A percentile compares a stretch with the other conserved stretches of the same genome.
Conservation (phyloP, 2,797 vertebrate species). For the Adelosebastes latens region DNA sequence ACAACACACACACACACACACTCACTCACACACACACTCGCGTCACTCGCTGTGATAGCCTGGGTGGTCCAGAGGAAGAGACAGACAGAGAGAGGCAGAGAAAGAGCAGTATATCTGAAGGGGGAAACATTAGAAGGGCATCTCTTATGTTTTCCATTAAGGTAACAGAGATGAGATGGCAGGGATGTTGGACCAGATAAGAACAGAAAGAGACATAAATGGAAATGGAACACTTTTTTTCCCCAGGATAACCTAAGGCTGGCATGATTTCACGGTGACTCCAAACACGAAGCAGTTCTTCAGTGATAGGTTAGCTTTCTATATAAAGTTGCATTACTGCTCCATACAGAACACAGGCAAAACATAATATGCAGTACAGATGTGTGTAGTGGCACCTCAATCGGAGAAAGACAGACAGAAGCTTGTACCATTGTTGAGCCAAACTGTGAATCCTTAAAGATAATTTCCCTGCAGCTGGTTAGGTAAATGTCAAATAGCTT, state of each 20-base stretch:
- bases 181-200: conserved; percentile 69
- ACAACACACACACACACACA: conserved; percentile 29
- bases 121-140: conserved; percentile 68
- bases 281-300: conserved; percentile 23
- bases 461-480: conserved; percentile 57
- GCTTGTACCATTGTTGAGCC: conserved; percentile 13
- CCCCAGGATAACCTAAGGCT: conserved; percentile 45
- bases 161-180: conserved; percentile 67
- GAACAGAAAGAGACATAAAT: conserved; percentile 68
- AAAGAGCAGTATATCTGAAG: conserved; percentile 59
- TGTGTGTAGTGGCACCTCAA: conserved; percentile 2
- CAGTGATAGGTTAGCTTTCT: conserved; percentile 10
- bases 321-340: conserved; percentile 13
- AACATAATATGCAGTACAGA: not conserved
- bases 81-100: conserved; percentile 30
- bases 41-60: conserved; percentile 49
- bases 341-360: not conserved
- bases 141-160: conserved; percentile 76
- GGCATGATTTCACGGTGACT: conserved; percentile 55
- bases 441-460: conserved; percentile 47
- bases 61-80: conserved; percentile 63
- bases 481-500: conserved; percentile 71
- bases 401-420: conserved; percentile 14
- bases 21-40: conserved; percentile 12
- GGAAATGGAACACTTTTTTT: conserved; percentile 50